Evolutionary conservation across 2,888 invertebrate genomes (phyloP).

Genomic region (Spodoptera exigua): DNA sequence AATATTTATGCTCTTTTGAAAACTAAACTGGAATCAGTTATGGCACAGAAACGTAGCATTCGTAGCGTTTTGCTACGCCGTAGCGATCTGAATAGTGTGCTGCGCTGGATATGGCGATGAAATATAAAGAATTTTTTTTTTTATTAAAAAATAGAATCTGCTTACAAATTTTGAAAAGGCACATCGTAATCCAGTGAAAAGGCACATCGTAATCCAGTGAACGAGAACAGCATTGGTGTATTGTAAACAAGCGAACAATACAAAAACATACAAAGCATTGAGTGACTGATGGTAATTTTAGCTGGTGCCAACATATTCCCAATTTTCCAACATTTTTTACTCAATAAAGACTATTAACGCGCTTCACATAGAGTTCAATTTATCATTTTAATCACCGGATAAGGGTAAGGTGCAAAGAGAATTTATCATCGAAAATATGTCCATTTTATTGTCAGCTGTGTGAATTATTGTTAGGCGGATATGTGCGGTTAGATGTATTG

Average conservation of each 20-base stretch:
- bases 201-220: too few species aligned
- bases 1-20: too few species aligned
- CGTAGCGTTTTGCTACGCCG: slow-evolving; percentile 15
- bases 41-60: background rate
- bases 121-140: too few species aligned
- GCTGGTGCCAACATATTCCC: slow-evolving; percentile 9
- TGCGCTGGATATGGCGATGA: background rate
- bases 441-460: slow-evolving; percentile 30
- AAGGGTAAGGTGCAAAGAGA: slow-evolving; percentile 32
- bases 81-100: slow-evolving; percentile 2
- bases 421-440: slow-evolving; percentile 54
- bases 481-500: slow-evolving; percentile 9
- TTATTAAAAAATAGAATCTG: too few species aligned
- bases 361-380: slow-evolving; percentile 42
- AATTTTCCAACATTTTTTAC: slow-evolving; percentile 14
- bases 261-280: slow-evolving; percentile 1
- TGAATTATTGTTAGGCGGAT: slow-evolving; percentile 43
- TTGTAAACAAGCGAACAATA: slow-evolving; percentile 4
- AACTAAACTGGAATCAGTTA: background rate
- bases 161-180: too few species aligned
- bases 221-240: too few species aligned
- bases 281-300: slow-evolving; percentile 14
- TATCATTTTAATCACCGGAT: slow-evolving; percentile 46
- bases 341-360: slow-evolving; percentile 25
- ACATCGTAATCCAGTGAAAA: too few species aligned